Conservation (phyloP, 2,888 invertebrate genomes). For the Apodemia zela region DNA sequence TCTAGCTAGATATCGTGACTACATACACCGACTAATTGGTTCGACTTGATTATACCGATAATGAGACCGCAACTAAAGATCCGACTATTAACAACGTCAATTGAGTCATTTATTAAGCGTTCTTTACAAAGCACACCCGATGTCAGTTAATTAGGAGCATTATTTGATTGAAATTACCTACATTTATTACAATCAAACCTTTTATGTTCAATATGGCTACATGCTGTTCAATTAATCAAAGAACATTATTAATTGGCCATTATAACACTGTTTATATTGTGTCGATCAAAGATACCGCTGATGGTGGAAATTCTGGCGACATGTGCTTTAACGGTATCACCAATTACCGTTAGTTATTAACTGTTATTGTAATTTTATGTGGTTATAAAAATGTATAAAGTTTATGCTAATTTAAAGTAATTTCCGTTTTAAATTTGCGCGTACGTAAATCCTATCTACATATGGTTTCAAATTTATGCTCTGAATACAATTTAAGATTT, state of each 20-base stretch:
- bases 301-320: not conserved
- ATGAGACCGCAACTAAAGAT: slow-evolving; percentile 41
- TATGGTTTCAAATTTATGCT: no score
- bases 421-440: no score
- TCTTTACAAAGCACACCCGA: slow-evolving; percentile 62
- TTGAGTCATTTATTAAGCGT: slow-evolving; percentile 74
- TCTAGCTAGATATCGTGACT: slow-evolving; percentile 13
- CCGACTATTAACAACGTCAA: slow-evolving; percentile 69
- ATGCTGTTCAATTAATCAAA: slow-evolving; percentile 50
- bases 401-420: no score
- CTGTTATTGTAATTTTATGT: not conserved
- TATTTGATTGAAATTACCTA: slow-evolving; percentile 77
- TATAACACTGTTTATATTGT: slow-evolving; percentile 2
- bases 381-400: not conserved
- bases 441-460: no score
- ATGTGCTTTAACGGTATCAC: not conserved
- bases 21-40: slow-evolving; percentile 16
- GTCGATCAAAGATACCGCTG: slow-evolving; percentile 8
- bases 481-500: no score
- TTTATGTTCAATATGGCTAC: slow-evolving; percentile 59
- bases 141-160: slow-evolving; percentile 74
- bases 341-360: not conserved
- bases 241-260: slow-evolving; percentile 55
- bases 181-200: slow-evolving; percentile 72
- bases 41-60: slow-evolving; percentile 51